Percentiles rank a stretch among this genome's conserved stretches.
phyloP scores from a whole-genome alignment of 1,140 invertebrate species.

The Heliconius himera region DNA sequence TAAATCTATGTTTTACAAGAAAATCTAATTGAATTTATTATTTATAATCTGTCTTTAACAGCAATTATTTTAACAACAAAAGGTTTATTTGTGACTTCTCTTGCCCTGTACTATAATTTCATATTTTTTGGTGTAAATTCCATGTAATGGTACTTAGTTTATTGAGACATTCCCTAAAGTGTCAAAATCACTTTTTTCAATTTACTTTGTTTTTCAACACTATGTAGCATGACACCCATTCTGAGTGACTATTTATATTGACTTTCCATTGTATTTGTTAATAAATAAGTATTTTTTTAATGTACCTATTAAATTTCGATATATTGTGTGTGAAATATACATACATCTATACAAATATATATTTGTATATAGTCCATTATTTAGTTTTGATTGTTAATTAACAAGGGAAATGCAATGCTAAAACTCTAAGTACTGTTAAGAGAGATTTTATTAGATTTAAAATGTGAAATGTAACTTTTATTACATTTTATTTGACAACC shows the following conservation, averaged over 20 bases:
- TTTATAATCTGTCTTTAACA: background rate
- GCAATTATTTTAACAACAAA: too few relatives aligned
- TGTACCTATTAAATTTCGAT: background rate
- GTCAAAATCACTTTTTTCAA: background rate
- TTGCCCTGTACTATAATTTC: too few relatives aligned
- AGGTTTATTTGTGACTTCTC: too few relatives aligned
- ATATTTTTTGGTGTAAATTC: too few relatives aligned
- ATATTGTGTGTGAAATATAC: conserved; percentile 6
- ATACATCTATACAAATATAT: background rate
- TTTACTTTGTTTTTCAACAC: background rate
- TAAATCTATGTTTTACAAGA: background rate
- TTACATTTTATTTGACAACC: conserved; percentile 69
- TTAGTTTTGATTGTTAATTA: conserved; percentile 51
- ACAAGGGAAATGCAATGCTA: conserved; percentile 67
- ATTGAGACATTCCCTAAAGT: too few relatives aligned
- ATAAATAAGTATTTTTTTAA: too few relatives aligned
- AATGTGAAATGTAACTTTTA: conserved; percentile 67
- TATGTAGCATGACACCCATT: too few relatives aligned
- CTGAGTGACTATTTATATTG: too few relatives aligned
- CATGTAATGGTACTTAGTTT: too few relatives aligned
- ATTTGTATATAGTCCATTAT: background rate
- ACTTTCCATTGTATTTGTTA: too few relatives aligned
- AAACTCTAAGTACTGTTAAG: conserved; percentile 57
- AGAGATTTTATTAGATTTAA: conserved; percentile 63
- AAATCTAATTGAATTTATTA: background rate